Percentiles rank a stretch among this genome's conserved stretches.
Evolutionary conservation across 2,888 invertebrate species (phyloP).

Genomic region (Xanthia togata): DNA sequence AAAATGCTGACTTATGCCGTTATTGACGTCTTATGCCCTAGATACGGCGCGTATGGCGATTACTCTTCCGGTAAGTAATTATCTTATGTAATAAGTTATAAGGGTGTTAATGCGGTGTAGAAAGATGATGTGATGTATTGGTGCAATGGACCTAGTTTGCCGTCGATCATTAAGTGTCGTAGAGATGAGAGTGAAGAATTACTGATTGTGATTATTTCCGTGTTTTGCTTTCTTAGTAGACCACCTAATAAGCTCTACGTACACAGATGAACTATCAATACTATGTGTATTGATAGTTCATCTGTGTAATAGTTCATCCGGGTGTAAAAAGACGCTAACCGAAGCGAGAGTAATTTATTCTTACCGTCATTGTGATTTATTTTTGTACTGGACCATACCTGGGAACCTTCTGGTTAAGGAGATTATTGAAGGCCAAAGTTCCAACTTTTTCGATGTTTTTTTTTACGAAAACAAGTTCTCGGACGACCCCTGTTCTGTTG

Average conservation of each 20-base stretch:
- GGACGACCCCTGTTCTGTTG: background rate
- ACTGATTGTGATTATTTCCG: conserved; percentile 21
- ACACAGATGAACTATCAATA: background rate
- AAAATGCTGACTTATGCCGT: conserved; percentile 67
- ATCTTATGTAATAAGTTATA: conserved; percentile 40
- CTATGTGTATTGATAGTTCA: too few species aligned
- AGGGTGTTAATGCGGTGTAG: conserved; percentile 37
- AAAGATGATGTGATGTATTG: conserved; percentile 27
- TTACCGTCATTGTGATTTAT: background rate
- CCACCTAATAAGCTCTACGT: background rate
- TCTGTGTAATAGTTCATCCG: too few species aligned
- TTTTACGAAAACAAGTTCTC: background rate
- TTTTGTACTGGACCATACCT: background rate
- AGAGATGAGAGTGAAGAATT: conserved; percentile 19
- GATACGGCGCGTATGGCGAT: conserved; percentile 63
- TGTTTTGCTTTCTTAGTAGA: conserved; percentile 1
- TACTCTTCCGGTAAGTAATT: conserved; percentile 70
- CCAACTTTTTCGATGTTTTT: too few species aligned
- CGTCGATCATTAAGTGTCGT: conserved; percentile 10
- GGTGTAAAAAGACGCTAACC: background rate
- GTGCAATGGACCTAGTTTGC: conserved; percentile 49
- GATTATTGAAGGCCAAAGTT: background rate
- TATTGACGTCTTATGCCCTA: conserved; percentile 69
- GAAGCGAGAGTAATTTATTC: background rate
- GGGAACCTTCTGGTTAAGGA: background rate